Percentiles rank a stretch among this genome's conserved stretches.
Conservation (phyloP, 2,797 vertebrate genomes). For the Gymnothorax reevesii region DNA sequence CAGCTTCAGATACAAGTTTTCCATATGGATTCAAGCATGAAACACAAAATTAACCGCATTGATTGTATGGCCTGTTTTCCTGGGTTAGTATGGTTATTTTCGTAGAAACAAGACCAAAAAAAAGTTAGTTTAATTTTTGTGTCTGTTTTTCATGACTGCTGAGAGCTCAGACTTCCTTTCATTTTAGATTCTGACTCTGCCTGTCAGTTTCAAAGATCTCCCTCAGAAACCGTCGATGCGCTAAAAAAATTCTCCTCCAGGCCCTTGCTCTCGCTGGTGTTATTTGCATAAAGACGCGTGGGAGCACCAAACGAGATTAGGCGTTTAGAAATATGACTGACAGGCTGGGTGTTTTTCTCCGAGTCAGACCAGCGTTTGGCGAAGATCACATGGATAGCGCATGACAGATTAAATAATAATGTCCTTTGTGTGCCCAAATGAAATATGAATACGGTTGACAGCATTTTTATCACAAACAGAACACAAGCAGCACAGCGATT, state of each 20-base stretch:
- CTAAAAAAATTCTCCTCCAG: not conserved
- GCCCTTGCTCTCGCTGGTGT: not conserved
- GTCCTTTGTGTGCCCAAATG: not conserved
- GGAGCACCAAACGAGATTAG: not conserved
- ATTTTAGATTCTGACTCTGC: not conserved
- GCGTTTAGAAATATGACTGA: slow-evolving; percentile 2
- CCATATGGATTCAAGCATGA: not conserved
- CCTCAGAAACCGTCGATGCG: not conserved
- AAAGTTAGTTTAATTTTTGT: not conserved
- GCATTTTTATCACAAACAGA: not conserved
- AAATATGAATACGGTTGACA: not conserved
- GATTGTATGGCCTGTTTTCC: not conserved
- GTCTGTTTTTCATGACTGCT: not conserved
- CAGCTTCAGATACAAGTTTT: not conserved
- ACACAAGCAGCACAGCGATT: not conserved
- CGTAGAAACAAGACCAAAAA: not conserved
- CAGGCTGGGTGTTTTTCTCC: not conserved
- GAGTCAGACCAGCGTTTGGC: not conserved
- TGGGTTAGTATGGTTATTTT: not conserved
- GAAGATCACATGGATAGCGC: not conserved
- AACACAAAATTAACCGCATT: not conserved
- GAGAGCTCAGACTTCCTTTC: not conserved
- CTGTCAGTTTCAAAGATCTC: not conserved
- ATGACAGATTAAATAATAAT: slow-evolving; percentile 8
- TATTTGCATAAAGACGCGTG: not conserved